Conservation (phyloP, 2,888 invertebrate genomes). For the Pediacus dermestoides region DNA sequence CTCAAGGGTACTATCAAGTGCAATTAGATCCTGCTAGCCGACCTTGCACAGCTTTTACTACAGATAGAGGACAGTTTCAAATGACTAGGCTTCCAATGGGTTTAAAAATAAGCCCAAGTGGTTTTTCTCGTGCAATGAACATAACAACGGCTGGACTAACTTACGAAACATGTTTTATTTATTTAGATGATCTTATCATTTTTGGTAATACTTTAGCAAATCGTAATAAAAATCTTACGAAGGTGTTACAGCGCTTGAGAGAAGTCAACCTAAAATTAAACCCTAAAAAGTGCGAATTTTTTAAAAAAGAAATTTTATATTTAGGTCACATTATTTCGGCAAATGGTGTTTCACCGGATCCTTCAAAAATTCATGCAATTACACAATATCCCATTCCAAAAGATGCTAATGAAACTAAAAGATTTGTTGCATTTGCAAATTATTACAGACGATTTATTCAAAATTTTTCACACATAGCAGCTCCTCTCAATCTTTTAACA, state of each 20-base stretch:
- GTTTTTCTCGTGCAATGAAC: constrained; percentile 21
- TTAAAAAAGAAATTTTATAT: constrained; percentile 21
- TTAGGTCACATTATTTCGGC: constrained; percentile 16
- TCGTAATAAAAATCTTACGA: constrained; percentile 15
- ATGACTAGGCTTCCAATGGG: constrained; percentile 26
- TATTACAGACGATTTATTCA: constrained; percentile 21
- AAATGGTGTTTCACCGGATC: constrained; percentile 8
- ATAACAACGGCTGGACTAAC: constrained; percentile 22
- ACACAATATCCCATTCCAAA: constrained; percentile 21
- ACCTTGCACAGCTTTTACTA: constrained; percentile 25
- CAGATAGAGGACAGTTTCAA: constrained; percentile 26
- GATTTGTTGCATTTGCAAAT: constrained; percentile 25
- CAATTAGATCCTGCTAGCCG: constrained; percentile 21
- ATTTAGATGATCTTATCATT: constrained; percentile 22
- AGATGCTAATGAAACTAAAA: constrained; percentile 18
- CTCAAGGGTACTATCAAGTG: constrained; percentile 28
- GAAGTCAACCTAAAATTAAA: constrained; percentile 20
- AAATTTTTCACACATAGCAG: constrained; percentile 15
- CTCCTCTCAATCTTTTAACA: constrained; percentile 12
- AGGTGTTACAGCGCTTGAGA: constrained; percentile 9
- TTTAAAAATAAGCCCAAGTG: constrained; percentile 24
- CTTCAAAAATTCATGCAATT: constrained; percentile 19
- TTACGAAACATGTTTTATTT: constrained; percentile 20
- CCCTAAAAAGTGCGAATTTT: constrained; percentile 25
- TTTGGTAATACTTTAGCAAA: constrained; percentile 21